These are phyloP conservation scores for Bombus confusus DNA, from an alignment of 1,140 invertebrate genomes.

Conservation along the genomic window DNA sequence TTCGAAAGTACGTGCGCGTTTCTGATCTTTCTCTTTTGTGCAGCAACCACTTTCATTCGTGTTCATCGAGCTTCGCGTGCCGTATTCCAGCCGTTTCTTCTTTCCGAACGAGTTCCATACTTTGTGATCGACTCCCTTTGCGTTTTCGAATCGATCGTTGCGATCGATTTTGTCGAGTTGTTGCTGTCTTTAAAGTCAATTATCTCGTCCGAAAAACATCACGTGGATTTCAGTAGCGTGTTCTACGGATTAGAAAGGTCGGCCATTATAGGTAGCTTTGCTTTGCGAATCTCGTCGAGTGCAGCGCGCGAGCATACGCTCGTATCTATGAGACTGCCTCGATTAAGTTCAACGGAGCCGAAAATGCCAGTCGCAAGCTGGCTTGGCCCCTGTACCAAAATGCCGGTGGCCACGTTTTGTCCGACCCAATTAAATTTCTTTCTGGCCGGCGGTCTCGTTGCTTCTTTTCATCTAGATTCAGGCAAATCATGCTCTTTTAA, in stretches of 20 bases:
- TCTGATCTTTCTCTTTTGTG: no score
- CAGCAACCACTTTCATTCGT: no score
- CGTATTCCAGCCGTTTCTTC: no score
- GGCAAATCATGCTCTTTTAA: constrained; percentile 32
- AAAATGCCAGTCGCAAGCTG: constrained; percentile 28
- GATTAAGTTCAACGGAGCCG: constrained; percentile 39
- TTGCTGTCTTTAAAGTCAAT: not conserved
- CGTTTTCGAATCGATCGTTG: not conserved
- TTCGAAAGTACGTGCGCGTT: no score
- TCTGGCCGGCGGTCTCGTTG: not conserved
- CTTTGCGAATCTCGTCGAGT: not conserved
- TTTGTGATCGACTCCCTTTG: not conserved
- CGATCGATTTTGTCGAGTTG: not conserved
- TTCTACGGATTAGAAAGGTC: not conserved
- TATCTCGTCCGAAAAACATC: not conserved
- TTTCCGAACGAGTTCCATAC: not conserved
- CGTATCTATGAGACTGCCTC: constrained; percentile 16
- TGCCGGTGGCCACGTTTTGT: constrained; percentile 40
- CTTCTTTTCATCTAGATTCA: constrained; percentile 43
- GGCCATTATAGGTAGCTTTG: constrained; percentile 7
- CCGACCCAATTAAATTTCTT: constrained; percentile 57
- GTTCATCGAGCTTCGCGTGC: no score
- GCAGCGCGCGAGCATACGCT: no score
- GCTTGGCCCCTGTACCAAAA: constrained; percentile 2
- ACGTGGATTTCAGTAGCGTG: not conserved